These are phyloP conservation scores for Drosophila lutescens DNA, from an alignment of 2,888 invertebrate genomes.

Conservation along the genomic window DNA sequence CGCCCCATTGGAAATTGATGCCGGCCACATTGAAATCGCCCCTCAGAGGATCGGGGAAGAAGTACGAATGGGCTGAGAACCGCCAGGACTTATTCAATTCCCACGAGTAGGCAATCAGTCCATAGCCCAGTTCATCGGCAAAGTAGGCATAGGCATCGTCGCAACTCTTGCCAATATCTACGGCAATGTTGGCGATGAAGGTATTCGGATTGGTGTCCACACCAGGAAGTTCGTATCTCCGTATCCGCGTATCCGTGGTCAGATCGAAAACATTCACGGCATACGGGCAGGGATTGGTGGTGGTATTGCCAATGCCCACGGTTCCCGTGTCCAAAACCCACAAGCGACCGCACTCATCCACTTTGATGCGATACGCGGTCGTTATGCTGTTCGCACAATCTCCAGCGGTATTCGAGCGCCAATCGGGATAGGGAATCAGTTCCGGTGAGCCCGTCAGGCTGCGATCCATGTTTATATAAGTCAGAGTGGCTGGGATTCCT, in stretches of 20 bases:
- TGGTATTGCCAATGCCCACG: constrained; percentile 91
- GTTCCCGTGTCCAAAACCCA: constrained; percentile 95
- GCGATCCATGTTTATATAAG: constrained; percentile 90
- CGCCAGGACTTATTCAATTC: constrained; percentile 91
- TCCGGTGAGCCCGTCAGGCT: constrained; percentile 89
- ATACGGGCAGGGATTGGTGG: constrained; percentile 92
- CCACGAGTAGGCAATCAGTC: constrained; percentile 92
- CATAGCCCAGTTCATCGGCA: constrained; percentile 93
- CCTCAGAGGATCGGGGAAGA: constrained; percentile 91
- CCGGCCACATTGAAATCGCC: constrained; percentile 92
- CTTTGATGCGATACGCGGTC: constrained; percentile 92
- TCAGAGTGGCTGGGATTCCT: constrained; percentile 93
- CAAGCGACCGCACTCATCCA: constrained; percentile 90
- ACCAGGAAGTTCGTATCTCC: constrained; percentile 88
- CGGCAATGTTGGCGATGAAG: constrained; percentile 94
- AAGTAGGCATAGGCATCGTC: constrained; percentile 92
- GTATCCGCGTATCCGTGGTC: constrained; percentile 88
- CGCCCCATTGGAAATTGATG: constrained; percentile 93
- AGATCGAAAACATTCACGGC: constrained; percentile 91
- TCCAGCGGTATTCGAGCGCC: constrained; percentile 90
- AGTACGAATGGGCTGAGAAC: constrained; percentile 90
- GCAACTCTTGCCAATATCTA: constrained; percentile 90
- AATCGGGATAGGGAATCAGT: constrained; percentile 91
- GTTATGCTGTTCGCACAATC: constrained; percentile 90
- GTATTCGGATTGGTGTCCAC: constrained; percentile 91